Base-by-base conservation (phyloP, 2,113 vertebrate genomes). In the Pangasianodon gigas region DNA sequence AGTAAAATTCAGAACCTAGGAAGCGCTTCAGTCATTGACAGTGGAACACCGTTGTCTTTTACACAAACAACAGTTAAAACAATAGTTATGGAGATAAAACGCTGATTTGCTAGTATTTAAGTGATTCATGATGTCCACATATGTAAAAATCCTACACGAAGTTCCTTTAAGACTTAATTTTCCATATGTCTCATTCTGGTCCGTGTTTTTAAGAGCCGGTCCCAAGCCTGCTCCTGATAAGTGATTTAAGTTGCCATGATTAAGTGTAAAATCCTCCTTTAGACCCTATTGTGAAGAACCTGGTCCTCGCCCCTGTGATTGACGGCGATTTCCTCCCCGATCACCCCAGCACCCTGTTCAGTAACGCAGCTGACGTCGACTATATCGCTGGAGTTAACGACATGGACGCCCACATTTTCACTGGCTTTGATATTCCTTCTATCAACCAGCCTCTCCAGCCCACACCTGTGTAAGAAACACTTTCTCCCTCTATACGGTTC, bases 251-350 rank as follows among this genome's bases (percentile, higher is more conserved):
- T 79, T 48, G 44, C 75, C 24, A 79, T 51, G 5, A 75, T 44
- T 10, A 29, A 48, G 5, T 79, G 44, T 24, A 48, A 79, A 81
- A 67, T 37, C 85, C 65, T 90, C 80, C 69, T 54, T 52, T 93
- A 99, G 98, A 89, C 0, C 97, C 98, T 0, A 0, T 97, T 0
- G 71, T 97, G 4, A 18, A 93, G n/a, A 97, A 97, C 24, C 93
- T 99, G 2, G 81, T 71, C 37, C 89, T 98, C 7, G 0, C 94
- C n/a, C 95, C 97, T 0, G 97, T 98, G 0, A 0, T 99, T 0
- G 97, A 99, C 1, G 98, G 98, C 0, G 98, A 99, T 91, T 98
- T 99, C 94, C 89, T 99, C 56, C 98, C 98, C 0, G 96, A 96
- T 1, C 14, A 92, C 0, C 98, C 98, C 0, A 19, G 92, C 44